Conservation (phyloP, 2,888 invertebrate species). For the Cotesia congregata region DNA sequence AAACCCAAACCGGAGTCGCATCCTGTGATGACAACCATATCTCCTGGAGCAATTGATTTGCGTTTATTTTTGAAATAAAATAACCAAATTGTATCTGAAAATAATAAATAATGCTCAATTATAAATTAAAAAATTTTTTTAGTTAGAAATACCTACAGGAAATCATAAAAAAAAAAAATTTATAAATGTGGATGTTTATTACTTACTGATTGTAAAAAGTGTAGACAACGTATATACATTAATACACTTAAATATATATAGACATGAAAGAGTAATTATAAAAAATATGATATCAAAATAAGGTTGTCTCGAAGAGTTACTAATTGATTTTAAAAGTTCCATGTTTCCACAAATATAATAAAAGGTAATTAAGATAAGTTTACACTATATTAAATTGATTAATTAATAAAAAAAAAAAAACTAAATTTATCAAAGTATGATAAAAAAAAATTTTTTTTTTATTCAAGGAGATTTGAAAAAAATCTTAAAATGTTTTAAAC, state of each 20-base stretch:
- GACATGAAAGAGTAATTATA: not conserved
- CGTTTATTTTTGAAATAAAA: not conserved
- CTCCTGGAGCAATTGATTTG: slow-evolving; percentile 11
- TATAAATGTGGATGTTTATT: not conserved
- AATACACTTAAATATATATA: not conserved
- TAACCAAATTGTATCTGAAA: slow-evolving; percentile 13
- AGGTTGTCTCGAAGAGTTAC: not conserved
- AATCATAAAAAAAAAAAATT: not conserved
- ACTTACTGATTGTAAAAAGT: slow-evolving; percentile 10
- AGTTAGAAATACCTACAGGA: not conserved
- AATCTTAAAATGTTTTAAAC: not conserved
- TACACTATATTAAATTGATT: no score
- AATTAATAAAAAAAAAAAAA: not conserved
- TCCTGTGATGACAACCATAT: slow-evolving; percentile 78
- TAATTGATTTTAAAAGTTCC: not conserved
- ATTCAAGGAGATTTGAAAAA: not conserved
- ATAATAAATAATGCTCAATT: not conserved
- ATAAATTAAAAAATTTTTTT: not conserved
- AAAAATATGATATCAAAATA: not conserved
- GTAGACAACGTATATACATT: not conserved
- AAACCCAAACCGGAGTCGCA: slow-evolving; percentile 90
- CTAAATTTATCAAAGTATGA: not conserved
- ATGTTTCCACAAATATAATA: not conserved
- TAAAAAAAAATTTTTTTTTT: not conserved
- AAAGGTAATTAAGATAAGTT: not conserved